phyloP scores from a whole-genome alignment of 92 coral and sea anemone species.

The Palythoa caribaeorum region DNA sequence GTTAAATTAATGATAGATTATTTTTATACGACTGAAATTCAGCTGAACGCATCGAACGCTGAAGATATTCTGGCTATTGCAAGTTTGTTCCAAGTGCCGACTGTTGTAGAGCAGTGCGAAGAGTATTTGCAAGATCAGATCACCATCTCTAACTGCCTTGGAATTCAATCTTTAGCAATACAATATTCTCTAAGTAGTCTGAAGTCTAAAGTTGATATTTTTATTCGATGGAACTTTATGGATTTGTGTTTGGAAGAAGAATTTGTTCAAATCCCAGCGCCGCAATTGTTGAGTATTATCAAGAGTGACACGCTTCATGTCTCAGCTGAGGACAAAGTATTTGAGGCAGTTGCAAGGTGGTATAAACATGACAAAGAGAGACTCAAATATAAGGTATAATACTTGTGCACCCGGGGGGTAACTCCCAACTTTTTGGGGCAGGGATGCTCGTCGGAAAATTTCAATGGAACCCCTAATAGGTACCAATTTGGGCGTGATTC shows the following conservation, averaged over 20 bases:
- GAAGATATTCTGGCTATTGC: constrained; percentile 82
- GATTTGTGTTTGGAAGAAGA: constrained; percentile 77
- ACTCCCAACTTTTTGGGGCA: too few species aligned
- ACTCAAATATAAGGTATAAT: constrained; percentile 61
- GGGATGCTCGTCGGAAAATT: too few species aligned
- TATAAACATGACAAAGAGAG: constrained; percentile 80
- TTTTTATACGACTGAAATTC: constrained; percentile 79
- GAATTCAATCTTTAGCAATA: constrained; percentile 84
- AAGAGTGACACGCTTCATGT: constrained; percentile 77
- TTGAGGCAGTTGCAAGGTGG: constrained; percentile 87
- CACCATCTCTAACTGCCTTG: constrained; percentile 79
- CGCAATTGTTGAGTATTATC: constrained; percentile 60
- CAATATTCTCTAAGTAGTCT: constrained; percentile 75
- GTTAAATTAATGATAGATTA: constrained; percentile 81
- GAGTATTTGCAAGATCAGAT: constrained; percentile 75
- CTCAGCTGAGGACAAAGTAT: constrained; percentile 82
- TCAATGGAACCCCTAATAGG: too few species aligned
- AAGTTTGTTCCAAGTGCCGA: constrained; percentile 71
- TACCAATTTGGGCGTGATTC: too few species aligned
- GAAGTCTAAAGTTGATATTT: constrained; percentile 73
- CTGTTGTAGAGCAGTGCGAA: constrained; percentile 83
- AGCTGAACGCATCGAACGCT: constrained; percentile 70
- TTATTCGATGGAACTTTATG: constrained; percentile 88
- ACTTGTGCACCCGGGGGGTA: neutral
- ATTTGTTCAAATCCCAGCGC: constrained; percentile 75